Evolutionary conservation across 2,888 invertebrate species (phyloP), one percentile per base, ranked within the genome.

Genomic region (Leuctra nigra): DNA sequence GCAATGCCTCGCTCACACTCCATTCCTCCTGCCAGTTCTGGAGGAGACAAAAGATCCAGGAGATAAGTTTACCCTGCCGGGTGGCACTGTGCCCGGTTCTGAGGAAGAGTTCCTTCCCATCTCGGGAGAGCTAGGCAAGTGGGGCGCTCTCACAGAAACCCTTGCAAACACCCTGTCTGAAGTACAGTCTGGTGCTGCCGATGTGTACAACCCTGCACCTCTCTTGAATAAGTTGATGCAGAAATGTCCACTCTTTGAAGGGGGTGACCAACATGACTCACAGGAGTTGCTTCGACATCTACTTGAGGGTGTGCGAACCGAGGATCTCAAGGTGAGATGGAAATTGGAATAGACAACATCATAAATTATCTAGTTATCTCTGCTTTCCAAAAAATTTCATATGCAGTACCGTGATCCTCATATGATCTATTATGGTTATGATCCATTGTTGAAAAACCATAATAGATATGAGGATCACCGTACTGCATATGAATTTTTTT

Each of bases 231-330:
- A 59, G 41, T 33, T 61, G 35, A 56, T 36, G n/a, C 33, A 38
- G 22, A 50, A 55, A 46, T 72, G 73, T n/a, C 87, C 90, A 0
- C 87, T 94, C 69, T 97, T 96, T 71, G 87, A 88, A 53, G 94
- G 94, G 9, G 93, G 89, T 1, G 91, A 94, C 65, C 97, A 99
- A 68, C 98, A 99, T 68, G 98, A 99, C 70, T 86, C 97, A 0
- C 98, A 99, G 67, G 98, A 99, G 71, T 74, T 98, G 55, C 77
- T 99, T 16, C 76, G 97, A 54, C 91, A 92, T 73, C 74, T 98
- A 47, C 74, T 98, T 53, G 96, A 98, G 72, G 87, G 86, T 62
- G 88, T 96, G 62, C 82, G 88, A 71, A 84, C 73, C 46, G 83
- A 84, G 64, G 84, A 85, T 68, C 64, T 73, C 3, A 69, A 68